phyloP scores from a whole-genome alignment of 2,113 vertebrate genomes.

The Hippocampus zosterae region DNA sequence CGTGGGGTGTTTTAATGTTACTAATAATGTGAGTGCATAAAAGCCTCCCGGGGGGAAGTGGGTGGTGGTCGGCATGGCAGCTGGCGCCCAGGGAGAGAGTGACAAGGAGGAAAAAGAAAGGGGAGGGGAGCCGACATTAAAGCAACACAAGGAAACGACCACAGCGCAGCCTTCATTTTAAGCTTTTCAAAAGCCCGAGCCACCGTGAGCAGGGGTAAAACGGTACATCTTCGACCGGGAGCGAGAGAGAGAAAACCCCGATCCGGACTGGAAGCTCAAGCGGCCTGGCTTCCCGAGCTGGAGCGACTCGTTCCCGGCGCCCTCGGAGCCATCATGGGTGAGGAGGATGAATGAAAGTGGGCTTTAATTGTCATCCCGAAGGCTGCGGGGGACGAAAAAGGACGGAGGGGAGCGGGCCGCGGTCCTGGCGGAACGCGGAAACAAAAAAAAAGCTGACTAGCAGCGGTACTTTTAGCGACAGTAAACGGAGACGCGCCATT shows the following conservation, averaged over 20 bases:
- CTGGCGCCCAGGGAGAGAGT: constrained; percentile 61
- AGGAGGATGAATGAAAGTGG: constrained; percentile 53
- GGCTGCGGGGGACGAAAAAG: constrained; percentile 42
- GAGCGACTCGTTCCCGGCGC: constrained; percentile 41
- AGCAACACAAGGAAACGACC: constrained; percentile 74
- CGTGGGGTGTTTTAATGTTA: neutral
- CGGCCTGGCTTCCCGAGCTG: constrained; percentile 35
- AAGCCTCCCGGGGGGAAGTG: neutral
- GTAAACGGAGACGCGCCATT: constrained; percentile 39
- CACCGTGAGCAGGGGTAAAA: constrained; percentile 14
- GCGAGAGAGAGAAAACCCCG: neutral
- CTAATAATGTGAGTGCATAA: neutral
- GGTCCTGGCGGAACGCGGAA: constrained; percentile 38
- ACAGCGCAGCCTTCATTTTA: constrained; percentile 62
- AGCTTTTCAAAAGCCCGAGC: constrained; percentile 67
- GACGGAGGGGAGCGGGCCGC: constrained; percentile 53
- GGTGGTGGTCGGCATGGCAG: constrained; percentile 20
- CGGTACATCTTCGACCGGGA: too few relatives aligned
- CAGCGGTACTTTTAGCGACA: constrained; percentile 23
- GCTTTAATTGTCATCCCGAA: constrained; percentile 47
- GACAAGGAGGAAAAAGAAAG: constrained; percentile 65
- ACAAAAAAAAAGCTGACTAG: constrained; percentile 52
- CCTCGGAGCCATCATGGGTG: constrained; percentile 69
- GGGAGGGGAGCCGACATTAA: constrained; percentile 72
- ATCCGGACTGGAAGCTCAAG: neutral